Evolutionary conservation across 1,140 invertebrate species (phyloP).

Genomic region (Drosophila bifasciata): DNA sequence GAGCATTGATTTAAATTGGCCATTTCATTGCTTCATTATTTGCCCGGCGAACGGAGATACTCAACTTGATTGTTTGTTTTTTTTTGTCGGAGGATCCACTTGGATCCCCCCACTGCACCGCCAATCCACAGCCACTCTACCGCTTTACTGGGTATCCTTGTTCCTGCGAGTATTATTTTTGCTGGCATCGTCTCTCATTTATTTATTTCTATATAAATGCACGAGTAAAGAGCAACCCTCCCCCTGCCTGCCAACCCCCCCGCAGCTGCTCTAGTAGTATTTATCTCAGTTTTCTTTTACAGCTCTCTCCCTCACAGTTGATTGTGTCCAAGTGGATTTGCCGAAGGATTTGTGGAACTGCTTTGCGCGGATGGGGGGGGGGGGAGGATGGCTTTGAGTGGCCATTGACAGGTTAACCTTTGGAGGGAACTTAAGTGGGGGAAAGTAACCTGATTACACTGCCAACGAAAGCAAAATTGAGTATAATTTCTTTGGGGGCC

Average conservation of each 20-base stretch:
- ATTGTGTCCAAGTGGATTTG: constrained; percentile 44
- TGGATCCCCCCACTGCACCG: too few relatives aligned
- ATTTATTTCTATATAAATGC: constrained; percentile 36
- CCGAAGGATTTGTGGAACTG: constrained; percentile 40
- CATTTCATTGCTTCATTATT: constrained; percentile 75
- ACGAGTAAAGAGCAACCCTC: too few relatives aligned
- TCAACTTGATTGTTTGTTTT: constrained; percentile 66
- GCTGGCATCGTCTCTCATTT: constrained; percentile 26
- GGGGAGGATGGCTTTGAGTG: background rate
- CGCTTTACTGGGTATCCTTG: constrained; percentile 3
- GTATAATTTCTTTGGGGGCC: constrained; percentile 33
- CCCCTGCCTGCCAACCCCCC: too few relatives aligned
- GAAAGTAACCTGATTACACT: constrained; percentile 32
- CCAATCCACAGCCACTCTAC: too few relatives aligned
- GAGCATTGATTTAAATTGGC: constrained; percentile 72
- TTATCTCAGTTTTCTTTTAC: constrained; percentile 21
- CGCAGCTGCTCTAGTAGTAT: constrained; percentile 37
- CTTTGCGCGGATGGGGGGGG: background rate
- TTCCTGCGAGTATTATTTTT: constrained; percentile 1
- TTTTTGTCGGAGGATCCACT: background rate
- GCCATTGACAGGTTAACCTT: constrained; percentile 47
- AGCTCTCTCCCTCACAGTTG: constrained; percentile 13
- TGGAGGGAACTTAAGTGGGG: background rate
- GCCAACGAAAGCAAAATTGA: constrained; percentile 31
- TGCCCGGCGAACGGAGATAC: constrained; percentile 41